Evolutionary conservation across 2,797 vertebrate species (phyloP), one percentile per base, ranked within the genome.

Genomic region (Merluccius polli): DNA sequence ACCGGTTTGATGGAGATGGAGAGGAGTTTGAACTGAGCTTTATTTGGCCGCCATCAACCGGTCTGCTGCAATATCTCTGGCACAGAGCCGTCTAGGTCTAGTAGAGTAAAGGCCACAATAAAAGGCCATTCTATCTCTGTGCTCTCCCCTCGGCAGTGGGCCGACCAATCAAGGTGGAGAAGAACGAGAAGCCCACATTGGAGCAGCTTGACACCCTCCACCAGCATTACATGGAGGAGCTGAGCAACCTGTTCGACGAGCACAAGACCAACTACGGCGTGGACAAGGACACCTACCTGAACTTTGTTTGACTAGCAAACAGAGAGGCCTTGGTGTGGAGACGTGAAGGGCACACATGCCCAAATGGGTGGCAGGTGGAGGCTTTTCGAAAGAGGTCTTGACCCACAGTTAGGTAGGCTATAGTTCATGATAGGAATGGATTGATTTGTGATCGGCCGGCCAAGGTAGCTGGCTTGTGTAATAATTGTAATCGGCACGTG

Each of bases 181-280:
- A 83, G 89, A 95, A 86, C 0, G 3, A 38, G n/a, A 92, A 77
- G 29, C 96, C 96, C 0, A 92, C 94, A 0, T 9, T 74, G 0
- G 92, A 95, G 75, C 94, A 98, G 1, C 93, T 99, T 0, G 85
- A 96, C 16, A 77, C 9, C 67, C 77, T 98, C 29, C 97, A 99
- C 75, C 88, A 95, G 82, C 88, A 72, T 10, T 99, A 99, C 78
- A 91, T 96, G 76, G 85, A 94, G 0, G 95, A 96, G 79, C 92
- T 99, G 41, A 91, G 80, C 38, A 83, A 89, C 12, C 95, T 99
- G 79, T 99, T 99, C 21, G 97, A 99, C 72, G 92, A 95, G 73
- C 95, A 99, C 82, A 99, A 99, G 90, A 82, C 78, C 73, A 91
- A 94, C 77, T 96, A 95, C 0, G 95, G 96, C 0, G 71, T 98